Evolutionary conservation across 2,113 vertebrate species (phyloP).

Genomic region (Platichthys flesus): DNA sequence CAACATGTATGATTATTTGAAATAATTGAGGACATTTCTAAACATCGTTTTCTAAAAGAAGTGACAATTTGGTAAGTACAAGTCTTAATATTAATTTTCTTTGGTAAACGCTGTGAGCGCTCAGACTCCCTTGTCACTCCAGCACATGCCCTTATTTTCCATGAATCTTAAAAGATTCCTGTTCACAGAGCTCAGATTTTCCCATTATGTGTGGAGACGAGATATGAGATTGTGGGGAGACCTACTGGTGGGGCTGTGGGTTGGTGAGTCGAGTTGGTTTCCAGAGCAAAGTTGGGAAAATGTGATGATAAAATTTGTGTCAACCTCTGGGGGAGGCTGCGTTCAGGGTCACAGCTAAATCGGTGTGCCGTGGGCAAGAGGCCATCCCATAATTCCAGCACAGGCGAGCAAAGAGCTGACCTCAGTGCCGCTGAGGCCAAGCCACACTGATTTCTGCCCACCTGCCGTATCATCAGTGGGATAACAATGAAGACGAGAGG

Average conservation of each 20-base stretch:
- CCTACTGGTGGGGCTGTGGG: conserved; percentile 40
- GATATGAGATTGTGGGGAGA: conserved; percentile 65
- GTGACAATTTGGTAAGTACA: conserved; percentile 31
- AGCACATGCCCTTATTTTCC: conserved; percentile 62
- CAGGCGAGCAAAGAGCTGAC: conserved; percentile 87
- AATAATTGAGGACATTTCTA: not conserved
- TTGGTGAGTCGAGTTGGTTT: conserved; percentile 55
- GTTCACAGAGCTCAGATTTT: conserved; percentile 78
- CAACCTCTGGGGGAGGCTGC: conserved; percentile 85
- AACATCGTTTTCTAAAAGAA: not conserved
- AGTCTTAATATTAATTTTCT: conserved; percentile 17
- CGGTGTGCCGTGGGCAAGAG: conserved; percentile 86
- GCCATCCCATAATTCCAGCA: conserved; percentile 88
- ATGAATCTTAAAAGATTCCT: conserved; percentile 73
- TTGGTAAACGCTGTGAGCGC: conserved; percentile 24
- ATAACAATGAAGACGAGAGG: conserved; percentile 70
- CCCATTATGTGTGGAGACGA: conserved; percentile 79
- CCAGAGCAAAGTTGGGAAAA: conserved; percentile 85
- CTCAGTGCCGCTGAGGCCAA: conserved; percentile 78
- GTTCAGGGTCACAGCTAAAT: conserved; percentile 90
- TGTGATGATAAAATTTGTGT: conserved; percentile 88
- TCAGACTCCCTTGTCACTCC: conserved; percentile 50
- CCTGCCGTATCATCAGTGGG: conserved; percentile 82
- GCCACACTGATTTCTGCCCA: conserved; percentile 81
- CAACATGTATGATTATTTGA: not conserved